Base-by-base conservation (phyloP, 2,888 invertebrate species). In the Sinotaia quadrata region DNA sequence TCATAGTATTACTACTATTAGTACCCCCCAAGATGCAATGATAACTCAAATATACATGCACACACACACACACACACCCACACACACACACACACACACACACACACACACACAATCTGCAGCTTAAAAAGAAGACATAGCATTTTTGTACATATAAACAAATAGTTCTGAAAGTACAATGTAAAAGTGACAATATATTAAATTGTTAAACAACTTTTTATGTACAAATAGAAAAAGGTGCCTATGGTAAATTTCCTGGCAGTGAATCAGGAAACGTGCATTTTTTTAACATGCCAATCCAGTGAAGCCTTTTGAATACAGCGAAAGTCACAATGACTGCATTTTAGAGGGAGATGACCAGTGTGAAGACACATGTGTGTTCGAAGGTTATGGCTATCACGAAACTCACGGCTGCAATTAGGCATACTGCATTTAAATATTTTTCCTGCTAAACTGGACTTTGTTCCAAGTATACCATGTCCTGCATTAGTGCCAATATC, bases 301-400 rank as follows among this genome's bases (percentile, higher is more conserved):
- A 77, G 27, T 7, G 76, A 72, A 5, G 65, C 47, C 58, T 73
- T 69, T 49, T 78, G 78, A 18, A 76, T 67, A 67, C 71, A 71
- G 4, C 21, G 56, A 59, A 63, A 78, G 24, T 67, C 57, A 56
- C 78, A 78, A 10, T 63, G 54, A 2, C 59, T 67, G 69, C 78
- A 78, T n/a, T 56, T 52, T 10, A 67, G 7, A 2, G 60, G 57
- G 56, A 68, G 73, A 5, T 49, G 41, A 47, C 71, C 75, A 18
- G 68, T 69, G 44, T 78, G 78, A 12, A 62, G n/a, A 37, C 67
- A 61, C 36, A 60, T 49, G 54, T 78, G 78, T 44, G 41, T 69
- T 27, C 63, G 72, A 18, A 75, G 37, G 54, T 75, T 75, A 67
- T 65, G 69, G 24, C 67, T 68, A 49, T 75, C 75, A 21, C 76